phyloP scores from a whole-genome alignment of 2,113 vertebrate species.

The Calidris pugnax region DNA sequence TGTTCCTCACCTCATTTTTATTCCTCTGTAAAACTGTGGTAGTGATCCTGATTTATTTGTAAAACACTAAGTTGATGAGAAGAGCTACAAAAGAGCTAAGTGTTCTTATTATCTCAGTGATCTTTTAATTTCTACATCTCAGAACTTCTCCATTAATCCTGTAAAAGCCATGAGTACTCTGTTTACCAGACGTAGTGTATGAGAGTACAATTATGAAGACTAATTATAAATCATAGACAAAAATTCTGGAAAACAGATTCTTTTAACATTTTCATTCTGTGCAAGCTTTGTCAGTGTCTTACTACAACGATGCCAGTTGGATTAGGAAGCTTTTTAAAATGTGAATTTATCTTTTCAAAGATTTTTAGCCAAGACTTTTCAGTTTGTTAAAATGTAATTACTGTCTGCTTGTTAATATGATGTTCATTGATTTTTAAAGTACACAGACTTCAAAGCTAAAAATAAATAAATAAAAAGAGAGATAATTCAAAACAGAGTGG shows the following conservation, averaged over 20 bases:
- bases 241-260: conserved; percentile 11
- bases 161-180: neutral
- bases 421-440: conserved; percentile 68
- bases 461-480: conserved; percentile 61
- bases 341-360: conserved; percentile 30
- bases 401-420: conserved; percentile 55
- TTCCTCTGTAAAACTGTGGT: neutral
- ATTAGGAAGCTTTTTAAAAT: conserved; percentile 29
- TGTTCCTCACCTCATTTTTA: neutral
- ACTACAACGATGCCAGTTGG: neutral
- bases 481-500: conserved; percentile 68
- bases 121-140: conserved; percentile 3
- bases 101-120: neutral
- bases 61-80: neutral
- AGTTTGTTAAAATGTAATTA: conserved; percentile 54
- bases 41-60: neutral
- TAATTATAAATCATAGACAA: conserved; percentile 50
- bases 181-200: conserved; percentile 28
- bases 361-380: conserved; percentile 27
- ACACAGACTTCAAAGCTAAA: conserved; percentile 67
- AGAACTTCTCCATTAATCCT: conserved; percentile 20
- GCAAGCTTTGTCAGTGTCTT: conserved; percentile 13
- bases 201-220: conserved; percentile 3
- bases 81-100: neutral
- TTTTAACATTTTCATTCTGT: conserved; percentile 25